Evolutionary conservation across 2,888 invertebrate genomes (phyloP), one percentile per base, ranked within the genome.

Genomic region (Pilophorus perplexus): DNA sequence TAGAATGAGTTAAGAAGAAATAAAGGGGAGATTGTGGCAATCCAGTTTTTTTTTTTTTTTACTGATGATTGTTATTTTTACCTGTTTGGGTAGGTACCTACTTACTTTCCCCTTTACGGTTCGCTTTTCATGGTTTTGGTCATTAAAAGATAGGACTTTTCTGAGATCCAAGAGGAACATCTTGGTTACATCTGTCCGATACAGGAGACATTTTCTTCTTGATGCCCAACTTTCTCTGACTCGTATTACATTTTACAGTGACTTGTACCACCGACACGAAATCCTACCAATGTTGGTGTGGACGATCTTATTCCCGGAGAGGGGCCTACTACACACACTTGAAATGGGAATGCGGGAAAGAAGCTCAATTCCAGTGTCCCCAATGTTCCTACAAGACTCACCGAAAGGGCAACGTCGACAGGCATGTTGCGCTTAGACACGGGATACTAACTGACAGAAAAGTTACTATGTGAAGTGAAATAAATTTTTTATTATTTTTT

Each of bases 331-430:
- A 46, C 20, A n/a, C 5, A 3, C 72, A 72, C 48, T 50, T 52
- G 42, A 54, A 65, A 38, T 71, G 66, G 20, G 71, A 71, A 22
- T 71, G 71, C 37, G 71, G 69, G 8, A 76, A 76, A 27, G 14
- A 66, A 22, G 69, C 71, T 0, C 69, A 68, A 38, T 71, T 71
- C 33, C 33, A 50, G 33, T 73, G 73, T 42, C 46, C 67, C 0
- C 64, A 66, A 22, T 73, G 73, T 22, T 52, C 59, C 16, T 71
- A 66, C 52, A 70, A 69, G 40, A 68, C 70, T 27, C 71, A 72
- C 28, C 71, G 68, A 14, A 72, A 71, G 44, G 46, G 33, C 22
- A 67, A 66, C 50, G 52, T 72, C 4, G 64, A 68, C 42, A 48
- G 66, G 6, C 71, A 71, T 48, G 16, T 70, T 8, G 28, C 59